These are phyloP conservation scores for Petrophora chlorosata DNA, from an alignment of 2,888 invertebrate species.

Conservation along the genomic window DNA sequence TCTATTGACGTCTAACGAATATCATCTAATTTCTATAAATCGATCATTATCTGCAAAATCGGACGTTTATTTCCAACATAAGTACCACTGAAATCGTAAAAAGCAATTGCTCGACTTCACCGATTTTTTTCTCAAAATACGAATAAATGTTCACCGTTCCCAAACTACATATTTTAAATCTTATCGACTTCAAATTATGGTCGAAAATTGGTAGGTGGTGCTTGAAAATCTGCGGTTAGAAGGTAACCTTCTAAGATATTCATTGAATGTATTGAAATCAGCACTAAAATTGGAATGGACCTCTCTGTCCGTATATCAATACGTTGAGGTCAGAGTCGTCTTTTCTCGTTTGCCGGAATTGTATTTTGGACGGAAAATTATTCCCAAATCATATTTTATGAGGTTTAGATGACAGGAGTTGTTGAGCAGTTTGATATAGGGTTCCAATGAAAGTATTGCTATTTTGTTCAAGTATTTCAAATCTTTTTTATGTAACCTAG, in stretches of 20 bases:
- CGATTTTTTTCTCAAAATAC: constrained; percentile 11
- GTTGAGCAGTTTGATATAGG: no score
- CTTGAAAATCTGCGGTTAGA: constrained; percentile 14
- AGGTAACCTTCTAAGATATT: constrained; percentile 51
- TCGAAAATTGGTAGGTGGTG: constrained; percentile 12
- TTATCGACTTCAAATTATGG: background rate
- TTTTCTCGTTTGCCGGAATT: background rate
- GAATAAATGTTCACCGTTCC: constrained; percentile 2
- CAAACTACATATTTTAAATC: background rate
- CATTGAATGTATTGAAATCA: constrained; percentile 57
- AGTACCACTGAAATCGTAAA: constrained; percentile 21
- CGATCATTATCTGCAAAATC: constrained; percentile 5
- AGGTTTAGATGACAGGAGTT: no score
- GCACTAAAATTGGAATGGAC: constrained; percentile 44
- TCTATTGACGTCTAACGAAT: no score
- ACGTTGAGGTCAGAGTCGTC: constrained; percentile 26
- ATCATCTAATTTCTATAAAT: background rate
- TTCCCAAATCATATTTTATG: background rate
- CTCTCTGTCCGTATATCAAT: constrained; percentile 43
- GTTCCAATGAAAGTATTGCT: no score
- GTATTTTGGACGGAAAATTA: background rate
- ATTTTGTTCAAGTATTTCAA: no score
- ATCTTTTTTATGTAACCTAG: no score
- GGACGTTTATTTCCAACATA: constrained; percentile 11
- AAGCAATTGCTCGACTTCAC: constrained; percentile 12